Evolutionary conservation across 2,888 invertebrate genomes (phyloP), one percentile per base, ranked within the genome.

Genomic region (Dyspetes luteomarginatus): DNA sequence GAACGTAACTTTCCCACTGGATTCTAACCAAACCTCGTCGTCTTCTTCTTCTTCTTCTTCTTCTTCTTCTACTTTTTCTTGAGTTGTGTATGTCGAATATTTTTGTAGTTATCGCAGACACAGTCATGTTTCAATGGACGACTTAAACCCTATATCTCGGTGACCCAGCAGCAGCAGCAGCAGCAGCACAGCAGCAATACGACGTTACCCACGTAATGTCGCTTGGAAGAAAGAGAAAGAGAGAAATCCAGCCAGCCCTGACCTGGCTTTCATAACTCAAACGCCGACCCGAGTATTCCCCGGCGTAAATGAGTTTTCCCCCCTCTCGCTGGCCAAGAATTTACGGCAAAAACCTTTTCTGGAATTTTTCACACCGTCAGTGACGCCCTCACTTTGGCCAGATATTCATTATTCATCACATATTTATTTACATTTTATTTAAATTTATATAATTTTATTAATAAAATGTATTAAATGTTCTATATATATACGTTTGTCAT

Each of bases 1-100:
- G 19, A 69, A 56, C 19, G 30, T 28, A 67, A 67, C 36, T 75
- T 75, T 67, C 58, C 48, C 64, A 58, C 30, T 15, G 30, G 58
- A 17, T 48, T 56, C 50, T n/a, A 26, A n/a, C 17, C 4, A 9
- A 60, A 15, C 36, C 36, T 22, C 2, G 1, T 19, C 9, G 5
- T 65, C 50, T 52, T 67, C 36, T n/a, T 24, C 36, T 24, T 17
- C 24, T 28, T 28, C 36, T 60, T 22, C 2, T 4, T 19, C 9
- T 17, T 65, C 50, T 52, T 67, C 36, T n/a, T 24, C 36, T 24
- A n/a, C 24, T 28, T 28, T 15, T 22, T 30, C 12, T 17, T 22
- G 9, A 12, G 12, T 12, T 36, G 7, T 12, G 4, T 26, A 41
- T 30, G 24, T 72, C 9, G 48, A 48, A 48, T 50, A 41, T 50